Evolutionary conservation across 2,113 vertebrate genomes (phyloP).

Genomic region (Chamaetylas fuelleborni): DNA sequence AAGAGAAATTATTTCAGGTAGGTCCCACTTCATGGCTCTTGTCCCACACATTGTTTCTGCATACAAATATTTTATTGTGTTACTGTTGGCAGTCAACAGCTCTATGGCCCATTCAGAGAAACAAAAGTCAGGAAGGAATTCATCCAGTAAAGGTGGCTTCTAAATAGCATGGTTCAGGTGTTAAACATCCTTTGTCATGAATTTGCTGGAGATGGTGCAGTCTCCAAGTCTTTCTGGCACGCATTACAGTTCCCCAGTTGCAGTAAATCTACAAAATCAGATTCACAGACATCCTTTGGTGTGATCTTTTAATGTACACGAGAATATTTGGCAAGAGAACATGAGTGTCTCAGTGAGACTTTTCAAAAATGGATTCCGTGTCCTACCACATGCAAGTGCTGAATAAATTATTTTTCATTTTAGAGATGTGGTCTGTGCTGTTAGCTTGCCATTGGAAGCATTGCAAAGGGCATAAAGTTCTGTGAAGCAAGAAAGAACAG

Average conservation of each 20-base stretch:
- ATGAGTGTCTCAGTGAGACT: not conserved
- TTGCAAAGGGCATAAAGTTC: not conserved
- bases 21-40: not conserved
- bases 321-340: not conserved
- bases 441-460: not conserved
- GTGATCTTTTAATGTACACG: not conserved
- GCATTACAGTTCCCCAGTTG: not conserved
- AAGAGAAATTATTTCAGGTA: not conserved
- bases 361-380: not conserved
- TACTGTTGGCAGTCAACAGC: conserved; percentile 24
- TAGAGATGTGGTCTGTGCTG: not conserved
- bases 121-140: not conserved
- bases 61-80: conserved; percentile 18
- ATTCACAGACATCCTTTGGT: not conserved
- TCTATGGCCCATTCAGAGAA: not conserved
- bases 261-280: not conserved
- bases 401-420: not conserved
- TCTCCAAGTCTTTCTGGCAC: not conserved
- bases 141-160: conserved; percentile 7
- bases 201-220: not conserved
- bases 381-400: not conserved
- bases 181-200: not conserved
- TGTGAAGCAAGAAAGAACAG: not conserved
- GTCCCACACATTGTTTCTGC: conserved; percentile 8
- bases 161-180: conserved; percentile 1